Conservation (phyloP, 2,113 vertebrate species). For the Onychostruthus taczanowskii region DNA sequence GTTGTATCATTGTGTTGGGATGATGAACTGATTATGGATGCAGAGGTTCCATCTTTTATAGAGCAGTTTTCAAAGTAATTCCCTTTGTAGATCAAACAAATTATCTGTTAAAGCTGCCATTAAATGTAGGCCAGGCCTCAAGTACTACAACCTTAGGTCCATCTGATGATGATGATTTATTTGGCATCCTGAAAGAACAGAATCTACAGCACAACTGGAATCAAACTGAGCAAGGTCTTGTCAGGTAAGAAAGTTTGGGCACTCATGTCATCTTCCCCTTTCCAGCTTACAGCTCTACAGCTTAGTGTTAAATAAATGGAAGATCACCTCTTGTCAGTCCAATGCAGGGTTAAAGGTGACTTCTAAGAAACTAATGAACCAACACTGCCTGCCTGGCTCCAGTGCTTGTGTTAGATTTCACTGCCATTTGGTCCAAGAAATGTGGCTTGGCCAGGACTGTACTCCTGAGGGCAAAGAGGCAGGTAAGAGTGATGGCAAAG, state of each 20-base stretch:
- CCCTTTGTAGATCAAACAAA: slow-evolving; percentile 22
- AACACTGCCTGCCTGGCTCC: neutral
- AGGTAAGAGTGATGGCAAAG: neutral
- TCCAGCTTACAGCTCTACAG: neutral
- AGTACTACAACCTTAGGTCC: neutral
- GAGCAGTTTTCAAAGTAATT: slow-evolving; percentile 44
- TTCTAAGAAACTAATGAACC: neutral
- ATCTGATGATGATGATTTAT: neutral
- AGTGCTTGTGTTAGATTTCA: neutral
- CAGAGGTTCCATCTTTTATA: neutral
- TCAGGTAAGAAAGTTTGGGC: slow-evolving; percentile 54
- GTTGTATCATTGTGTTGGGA: neutral
- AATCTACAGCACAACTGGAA: neutral
- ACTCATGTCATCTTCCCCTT: neutral
- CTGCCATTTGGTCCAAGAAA: neutral
- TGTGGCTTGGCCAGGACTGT: neutral
- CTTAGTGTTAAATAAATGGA: neutral
- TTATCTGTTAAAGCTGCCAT: slow-evolving; percentile 22
- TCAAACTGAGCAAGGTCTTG: slow-evolving; percentile 19
- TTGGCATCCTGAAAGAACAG: neutral
- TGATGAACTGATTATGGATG: neutral
- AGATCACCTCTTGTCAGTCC: neutral
- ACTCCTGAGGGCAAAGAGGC: neutral
- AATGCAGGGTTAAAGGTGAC: neutral
- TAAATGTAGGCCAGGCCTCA: neutral